These are phyloP conservation scores for Nibea albiflora DNA, from an alignment of 2,113 vertebrate species.

Conservation along the genomic window DNA sequence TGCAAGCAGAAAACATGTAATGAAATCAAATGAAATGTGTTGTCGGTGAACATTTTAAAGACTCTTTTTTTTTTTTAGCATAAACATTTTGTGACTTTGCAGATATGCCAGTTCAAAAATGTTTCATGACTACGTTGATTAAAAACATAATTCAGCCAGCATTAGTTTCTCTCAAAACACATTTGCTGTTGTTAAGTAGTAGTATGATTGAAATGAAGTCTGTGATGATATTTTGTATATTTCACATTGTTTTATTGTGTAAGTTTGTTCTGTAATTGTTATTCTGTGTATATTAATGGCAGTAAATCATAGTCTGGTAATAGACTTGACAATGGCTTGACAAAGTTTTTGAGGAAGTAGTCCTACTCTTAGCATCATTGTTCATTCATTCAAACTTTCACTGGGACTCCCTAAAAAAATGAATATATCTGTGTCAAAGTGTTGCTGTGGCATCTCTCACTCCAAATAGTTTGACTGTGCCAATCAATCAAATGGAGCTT, in stretches of 20 bases:
- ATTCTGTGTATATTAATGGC: neutral
- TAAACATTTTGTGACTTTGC: too few species aligned
- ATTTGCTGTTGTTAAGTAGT: neutral
- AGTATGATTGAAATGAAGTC: neutral
- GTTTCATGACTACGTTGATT: neutral
- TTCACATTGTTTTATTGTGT: neutral
- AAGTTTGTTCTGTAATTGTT: neutral
- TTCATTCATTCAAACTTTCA: conserved; percentile 15
- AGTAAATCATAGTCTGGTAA: neutral
- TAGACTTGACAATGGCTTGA: neutral
- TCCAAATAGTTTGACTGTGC: conserved; percentile 57
- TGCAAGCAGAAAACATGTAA: neutral
- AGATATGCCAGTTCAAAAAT: neutral
- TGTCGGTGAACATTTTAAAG: neutral
- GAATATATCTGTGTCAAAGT: conserved; percentile 52
- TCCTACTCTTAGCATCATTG: neutral
- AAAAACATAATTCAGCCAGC: neutral
- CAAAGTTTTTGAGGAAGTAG: conserved; percentile 21
- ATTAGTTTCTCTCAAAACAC: neutral
- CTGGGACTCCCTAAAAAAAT: conserved; percentile 37
- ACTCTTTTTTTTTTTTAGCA: neutral
- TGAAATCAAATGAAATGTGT: neutral
- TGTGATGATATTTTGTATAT: neutral
- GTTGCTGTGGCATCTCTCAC: conserved; percentile 33
- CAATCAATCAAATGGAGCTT: conserved; percentile 66